Evolutionary conservation across 2,797 vertebrate species (phyloP).

Genomic region (Otus scops): DNA sequence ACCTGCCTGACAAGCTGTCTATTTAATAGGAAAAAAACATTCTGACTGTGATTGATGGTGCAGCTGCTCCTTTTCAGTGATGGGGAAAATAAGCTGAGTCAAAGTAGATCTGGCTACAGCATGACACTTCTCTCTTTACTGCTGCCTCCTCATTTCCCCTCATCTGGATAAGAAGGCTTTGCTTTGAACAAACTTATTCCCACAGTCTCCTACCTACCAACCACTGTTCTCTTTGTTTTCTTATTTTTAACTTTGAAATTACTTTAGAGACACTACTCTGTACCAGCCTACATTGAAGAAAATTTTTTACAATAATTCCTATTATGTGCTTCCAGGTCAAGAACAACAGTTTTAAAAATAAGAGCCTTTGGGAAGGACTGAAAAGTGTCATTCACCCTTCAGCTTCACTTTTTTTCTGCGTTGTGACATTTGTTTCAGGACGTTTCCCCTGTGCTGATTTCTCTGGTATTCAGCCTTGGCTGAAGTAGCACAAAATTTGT

Average conservation of each 20-base stretch:
- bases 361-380: background rate
- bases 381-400: background rate
- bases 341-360: constrained; percentile 22
- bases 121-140: background rate
- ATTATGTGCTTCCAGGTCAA: constrained; percentile 12
- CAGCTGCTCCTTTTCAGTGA: constrained; percentile 51
- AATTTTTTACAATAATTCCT: background rate
- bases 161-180: constrained; percentile 61
- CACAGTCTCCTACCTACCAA: constrained; percentile 61
- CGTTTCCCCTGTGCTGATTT: background rate
- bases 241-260: constrained; percentile 66
- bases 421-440: background rate
- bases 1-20: constrained; percentile 56
- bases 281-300: background rate
- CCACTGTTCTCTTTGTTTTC: constrained; percentile 58
- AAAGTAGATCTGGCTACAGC: constrained; percentile 42
- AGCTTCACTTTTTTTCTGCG: background rate
- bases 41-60: constrained; percentile 67
- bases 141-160: constrained; percentile 69
- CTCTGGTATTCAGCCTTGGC: background rate
- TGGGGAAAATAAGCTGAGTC: constrained; percentile 62
- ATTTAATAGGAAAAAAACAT: constrained; percentile 54
- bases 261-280: constrained; percentile 36
- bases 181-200: constrained; percentile 57
- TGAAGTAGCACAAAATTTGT: background rate